Evolutionary conservation across 1,140 invertebrate genomes (phyloP).

Genomic region (Ditylenchus dipsaci): DNA sequence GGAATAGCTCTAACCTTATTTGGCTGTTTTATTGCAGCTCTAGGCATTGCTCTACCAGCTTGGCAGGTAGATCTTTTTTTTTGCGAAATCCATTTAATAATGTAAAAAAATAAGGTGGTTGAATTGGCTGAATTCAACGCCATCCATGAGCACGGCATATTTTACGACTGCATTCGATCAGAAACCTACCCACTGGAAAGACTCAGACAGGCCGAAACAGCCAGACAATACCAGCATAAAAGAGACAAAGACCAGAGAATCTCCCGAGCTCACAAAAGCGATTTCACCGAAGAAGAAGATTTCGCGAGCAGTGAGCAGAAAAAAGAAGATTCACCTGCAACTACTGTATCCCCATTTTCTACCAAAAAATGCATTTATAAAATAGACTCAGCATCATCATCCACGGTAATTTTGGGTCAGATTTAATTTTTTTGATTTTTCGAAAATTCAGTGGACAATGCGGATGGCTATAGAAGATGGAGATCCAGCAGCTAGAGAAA

Average conservation of each 20-base stretch:
- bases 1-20: slow-evolving; percentile 37
- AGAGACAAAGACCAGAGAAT: neutral
- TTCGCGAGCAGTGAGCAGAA: neutral
- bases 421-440: too few species aligned
- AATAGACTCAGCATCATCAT: slow-evolving; percentile 22
- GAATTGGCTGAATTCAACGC: slow-evolving; percentile 43
- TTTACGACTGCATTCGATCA: slow-evolving; percentile 46
- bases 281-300: neutral
- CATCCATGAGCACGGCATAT: slow-evolving; percentile 48
- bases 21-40: slow-evolving; percentile 34
- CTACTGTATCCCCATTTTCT: neutral
- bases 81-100: slow-evolving; percentile 4
- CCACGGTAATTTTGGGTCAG: neutral
- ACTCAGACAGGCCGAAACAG: neutral
- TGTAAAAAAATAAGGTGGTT: too few species aligned
- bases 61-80: slow-evolving; percentile 37
- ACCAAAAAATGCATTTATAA: slow-evolving; percentile 30
- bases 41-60: slow-evolving; percentile 32
- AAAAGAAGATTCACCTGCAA: neutral
- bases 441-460: slow-evolving; percentile 6
- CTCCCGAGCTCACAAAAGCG: neutral
- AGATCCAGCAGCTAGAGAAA: slow-evolving; percentile 39
- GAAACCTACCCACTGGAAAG: slow-evolving; percentile 23
- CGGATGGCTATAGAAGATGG: slow-evolving; percentile 44
- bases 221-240: neutral